Evolutionary conservation across 2,888 invertebrate species (phyloP), one percentile per base, ranked within the genome.

Genomic region (Drosophila incognita): DNA sequence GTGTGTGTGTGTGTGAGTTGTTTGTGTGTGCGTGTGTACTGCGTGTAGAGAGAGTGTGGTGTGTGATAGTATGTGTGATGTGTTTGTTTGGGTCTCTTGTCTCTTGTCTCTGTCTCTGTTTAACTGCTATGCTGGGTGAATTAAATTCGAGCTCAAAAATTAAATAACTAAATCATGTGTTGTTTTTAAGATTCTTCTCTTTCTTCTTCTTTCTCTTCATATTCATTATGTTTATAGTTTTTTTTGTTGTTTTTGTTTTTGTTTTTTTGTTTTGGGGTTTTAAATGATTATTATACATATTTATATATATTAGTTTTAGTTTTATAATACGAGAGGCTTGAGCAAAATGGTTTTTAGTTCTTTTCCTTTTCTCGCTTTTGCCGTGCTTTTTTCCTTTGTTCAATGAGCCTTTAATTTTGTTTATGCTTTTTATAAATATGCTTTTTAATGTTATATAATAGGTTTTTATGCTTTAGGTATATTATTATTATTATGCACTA

Each of bases 121-220:
- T 82, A 79, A 78, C 69, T 67, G 67, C 79, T 82, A 78, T 66
- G 70, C 68, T 83, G 79, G 74, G 68, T 84, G 84, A 88, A 88
- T 79, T 88, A 89, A 88, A 86, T 88, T 89, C 83, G 81, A 81
- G 74, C 65, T 85, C 69, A 73, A 79, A 56, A 70, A 80, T 66
- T 82, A 78, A 71, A 67, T 59, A 74, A 68, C 74, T 76, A 79
- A 70, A 82, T 77, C 53, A 57, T 66, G 40, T 54, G 36, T 71
- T 49, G 33, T 42, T 46, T 61, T 46, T 2, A 15, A 24, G 65
- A 31, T 36, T 46, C 68, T 68, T 53, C 35, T 21, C 18, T 36
- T 46, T 53, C 31, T 36, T 59, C 21, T 61, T 61, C 48, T 38
- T 18, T 38, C 40, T 46, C 29, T 52, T 67, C 35, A 27, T 24